These are phyloP conservation scores for Drosophila macrothrix DNA, from an alignment of 2,888 invertebrate species.

Conservation along the genomic window DNA sequence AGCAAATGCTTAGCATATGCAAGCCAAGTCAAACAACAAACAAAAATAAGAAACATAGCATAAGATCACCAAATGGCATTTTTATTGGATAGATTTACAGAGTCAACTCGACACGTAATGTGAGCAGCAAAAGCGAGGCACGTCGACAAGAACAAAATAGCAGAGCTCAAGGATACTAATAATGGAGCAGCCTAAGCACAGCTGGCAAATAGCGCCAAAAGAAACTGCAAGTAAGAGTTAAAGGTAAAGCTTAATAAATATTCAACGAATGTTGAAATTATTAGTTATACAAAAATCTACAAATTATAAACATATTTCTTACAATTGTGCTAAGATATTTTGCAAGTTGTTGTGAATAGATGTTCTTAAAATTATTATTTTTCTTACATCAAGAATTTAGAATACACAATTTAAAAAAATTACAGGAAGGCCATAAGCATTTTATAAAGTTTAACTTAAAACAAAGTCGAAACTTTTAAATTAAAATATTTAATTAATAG, in stretches of 20 bases:
- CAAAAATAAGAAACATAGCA: slow-evolving; percentile 17
- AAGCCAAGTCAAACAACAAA: slow-evolving; percentile 40
- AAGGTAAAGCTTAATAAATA: not conserved
- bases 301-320: not conserved
- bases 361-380: not conserved
- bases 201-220: slow-evolving; percentile 86
- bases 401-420: not conserved
- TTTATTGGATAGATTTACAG: slow-evolving; percentile 35
- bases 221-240: slow-evolving; percentile 76
- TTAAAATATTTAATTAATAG: not conserved
- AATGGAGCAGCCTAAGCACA: slow-evolving; percentile 86
- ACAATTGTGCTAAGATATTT: not conserved
- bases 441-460: not conserved
- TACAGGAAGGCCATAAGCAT: no score
- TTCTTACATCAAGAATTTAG: not conserved
- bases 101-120: slow-evolving; percentile 14
- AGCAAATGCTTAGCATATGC: slow-evolving; percentile 43
- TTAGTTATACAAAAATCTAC: not conserved
- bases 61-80: slow-evolving; percentile 6
- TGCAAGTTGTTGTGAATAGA: not conserved
- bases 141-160: slow-evolving; percentile 80
- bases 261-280: not conserved
- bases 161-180: slow-evolving; percentile 85
- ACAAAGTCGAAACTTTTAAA: not conserved
- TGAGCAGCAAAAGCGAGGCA: slow-evolving; percentile 65